Conservation (phyloP, 2,888 invertebrate genomes). For the Fragum whitleyi region DNA sequence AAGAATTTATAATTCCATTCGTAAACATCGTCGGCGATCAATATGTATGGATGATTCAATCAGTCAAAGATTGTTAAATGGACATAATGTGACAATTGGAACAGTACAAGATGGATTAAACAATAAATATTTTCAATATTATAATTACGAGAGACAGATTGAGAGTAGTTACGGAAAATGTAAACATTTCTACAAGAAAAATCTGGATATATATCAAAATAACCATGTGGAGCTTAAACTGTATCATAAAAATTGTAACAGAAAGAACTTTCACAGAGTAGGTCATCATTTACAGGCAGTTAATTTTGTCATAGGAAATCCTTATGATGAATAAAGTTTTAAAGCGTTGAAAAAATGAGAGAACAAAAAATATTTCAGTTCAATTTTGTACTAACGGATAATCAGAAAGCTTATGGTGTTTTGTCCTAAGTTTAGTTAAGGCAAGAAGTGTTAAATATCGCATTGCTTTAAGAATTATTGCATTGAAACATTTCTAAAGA, state of each 20-base stretch:
- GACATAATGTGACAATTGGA: neutral
- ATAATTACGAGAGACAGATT: constrained; percentile 37
- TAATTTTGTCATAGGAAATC: no score
- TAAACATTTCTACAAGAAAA: constrained; percentile 21
- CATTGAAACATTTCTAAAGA: neutral
- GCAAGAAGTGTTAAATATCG: neutral
- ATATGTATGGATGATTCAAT: constrained; percentile 50
- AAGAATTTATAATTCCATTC: constrained; percentile 49
- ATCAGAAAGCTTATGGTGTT: no score
- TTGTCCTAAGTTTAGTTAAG: neutral
- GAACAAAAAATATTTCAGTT: no score
- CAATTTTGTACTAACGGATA: no score
- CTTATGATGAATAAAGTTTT: no score
- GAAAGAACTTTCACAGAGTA: constrained; percentile 32
- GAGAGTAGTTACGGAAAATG: constrained; percentile 17
- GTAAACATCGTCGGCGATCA: constrained; percentile 49
- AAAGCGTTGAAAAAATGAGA: no score
- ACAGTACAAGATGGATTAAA: neutral
- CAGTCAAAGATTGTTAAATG: neutral
- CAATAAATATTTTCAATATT: constrained; percentile 28
- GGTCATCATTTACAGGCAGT: no score
- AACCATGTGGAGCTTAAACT: constrained; percentile 15
- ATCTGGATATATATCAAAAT: constrained; percentile 12
- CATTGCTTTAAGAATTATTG: neutral
- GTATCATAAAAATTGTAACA: constrained; percentile 32